Conservation (phyloP, 2,888 invertebrate genomes). For the Pocota personata region DNA sequence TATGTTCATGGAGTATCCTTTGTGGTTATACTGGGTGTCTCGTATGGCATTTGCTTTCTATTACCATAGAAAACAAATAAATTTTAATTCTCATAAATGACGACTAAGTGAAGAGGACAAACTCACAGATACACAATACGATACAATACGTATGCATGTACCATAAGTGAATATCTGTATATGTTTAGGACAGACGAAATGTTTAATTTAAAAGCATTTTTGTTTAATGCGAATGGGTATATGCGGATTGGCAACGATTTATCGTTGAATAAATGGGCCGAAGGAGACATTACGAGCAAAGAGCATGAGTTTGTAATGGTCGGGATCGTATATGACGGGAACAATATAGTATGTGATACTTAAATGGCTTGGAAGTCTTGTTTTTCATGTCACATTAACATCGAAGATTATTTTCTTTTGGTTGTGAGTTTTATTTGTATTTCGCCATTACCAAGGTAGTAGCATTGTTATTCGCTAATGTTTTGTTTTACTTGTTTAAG, state of each 20-base stretch:
- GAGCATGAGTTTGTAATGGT: constrained; percentile 37
- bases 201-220: constrained; percentile 63
- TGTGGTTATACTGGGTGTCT: constrained; percentile 59
- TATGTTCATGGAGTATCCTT: constrained; percentile 30
- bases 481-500: constrained; percentile 29
- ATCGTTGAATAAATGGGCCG: constrained; percentile 60
- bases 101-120: constrained; percentile 29
- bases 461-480: constrained; percentile 8
- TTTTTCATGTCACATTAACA: constrained; percentile 51
- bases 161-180: neutral
- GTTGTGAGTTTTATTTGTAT: constrained; percentile 2
- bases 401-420: constrained; percentile 35
- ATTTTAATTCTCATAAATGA: constrained; percentile 63
- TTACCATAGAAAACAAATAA: constrained; percentile 55
- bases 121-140: neutral
- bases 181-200: constrained; percentile 24
- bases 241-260: constrained; percentile 62
- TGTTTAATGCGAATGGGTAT: constrained; percentile 39
- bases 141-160: neutral
- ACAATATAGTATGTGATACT: constrained; percentile 65
- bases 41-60: constrained; percentile 26
- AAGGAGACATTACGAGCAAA: constrained; percentile 31
- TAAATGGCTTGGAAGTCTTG: constrained; percentile 55
- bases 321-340: constrained; percentile 25
- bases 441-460: neutral